Conservation (phyloP, 35 echinoderm and acorn worm genomes). For the Apostichopus japonicus region DNA sequence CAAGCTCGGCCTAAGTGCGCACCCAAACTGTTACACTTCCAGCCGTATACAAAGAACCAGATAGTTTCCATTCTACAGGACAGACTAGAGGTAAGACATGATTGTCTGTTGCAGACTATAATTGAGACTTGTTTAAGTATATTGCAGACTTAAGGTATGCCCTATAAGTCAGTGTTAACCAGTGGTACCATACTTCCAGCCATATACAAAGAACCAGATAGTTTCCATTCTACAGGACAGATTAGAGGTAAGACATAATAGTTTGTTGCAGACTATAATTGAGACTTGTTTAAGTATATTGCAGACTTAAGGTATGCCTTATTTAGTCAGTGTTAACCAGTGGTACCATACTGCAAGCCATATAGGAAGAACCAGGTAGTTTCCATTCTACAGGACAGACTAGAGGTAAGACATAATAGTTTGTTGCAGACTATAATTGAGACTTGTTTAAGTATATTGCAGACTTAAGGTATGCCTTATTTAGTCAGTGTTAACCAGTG, state of each 20-base stretch:
- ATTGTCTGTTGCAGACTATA: not conserved
- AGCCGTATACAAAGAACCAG: constrained; percentile 89
- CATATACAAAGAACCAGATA: constrained; percentile 89
- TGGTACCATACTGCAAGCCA: constrained; percentile 68
- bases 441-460: too few relatives aligned
- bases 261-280: not conserved
- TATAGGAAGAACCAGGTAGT: constrained; percentile 73
- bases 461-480: too few relatives aligned
- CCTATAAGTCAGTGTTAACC: constrained; percentile 60
- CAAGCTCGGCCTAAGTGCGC: constrained; percentile 88
- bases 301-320: too few relatives aligned
- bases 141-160: too few relatives aligned
- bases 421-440: not conserved
- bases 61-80: constrained; percentile 84
- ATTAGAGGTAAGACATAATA: constrained; percentile 70
- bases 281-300: too few relatives aligned
- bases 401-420: constrained; percentile 69
- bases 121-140: too few relatives aligned
- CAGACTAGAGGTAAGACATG: constrained; percentile 79
- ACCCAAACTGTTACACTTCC: constrained; percentile 85
- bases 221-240: constrained; percentile 83
- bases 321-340: constrained; percentile 63
- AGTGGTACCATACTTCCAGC: constrained; percentile 79
- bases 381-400: constrained; percentile 84
- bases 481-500: constrained; percentile 66